Evolutionary conservation across 2,888 invertebrate genomes (phyloP), one percentile per base, ranked within the genome.

Genomic region (Thecophora atra): DNA sequence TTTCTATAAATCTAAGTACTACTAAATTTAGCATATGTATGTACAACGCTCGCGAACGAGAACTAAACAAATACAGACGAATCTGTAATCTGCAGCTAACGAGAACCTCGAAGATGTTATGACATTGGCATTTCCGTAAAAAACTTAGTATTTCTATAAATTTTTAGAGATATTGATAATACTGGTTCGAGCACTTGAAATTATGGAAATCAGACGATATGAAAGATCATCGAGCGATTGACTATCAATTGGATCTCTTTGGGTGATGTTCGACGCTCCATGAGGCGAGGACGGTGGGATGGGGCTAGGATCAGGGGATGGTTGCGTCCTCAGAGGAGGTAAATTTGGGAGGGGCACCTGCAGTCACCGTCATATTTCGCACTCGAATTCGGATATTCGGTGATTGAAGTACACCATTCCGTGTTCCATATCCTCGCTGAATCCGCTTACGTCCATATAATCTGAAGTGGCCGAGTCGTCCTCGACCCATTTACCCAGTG

Each of bases 331-430:
- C 26, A 72, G 42, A 44, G 64, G 2, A 37, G 66, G 73, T 74
- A 70, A 67, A 8, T 15, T n/a, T 5, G 47, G 37, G 7, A 51
- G 70, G 69, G 72, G 26, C 47, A n/a, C 51, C 75, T 71, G 77
- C 78, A 81, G 79, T 82, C 78, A 82, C 75, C 82, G 83, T 86
- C 84, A 88, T 82, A 91, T 91, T 84, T 91, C 90, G 82, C 91
- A 91, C 82, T 91, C 91, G 79, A 91, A 91, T 82, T 91, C 90
- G 5, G 90, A 87, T 72, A 91, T 90, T 79, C 91, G 88, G 73
- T 86, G 83, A 76, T 87, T 87, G 75, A 87, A 86, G 75, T 87
- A 87, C 47, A 87, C 84, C 82, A 87, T 86, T 75, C 87, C 87
- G 70, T 86, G 86, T 76, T 87, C 87, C 70, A 86, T 79, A 79